Evolutionary conservation across 2,113 vertebrate species (phyloP).

Genomic region (Malurus cyaneus): DNA sequence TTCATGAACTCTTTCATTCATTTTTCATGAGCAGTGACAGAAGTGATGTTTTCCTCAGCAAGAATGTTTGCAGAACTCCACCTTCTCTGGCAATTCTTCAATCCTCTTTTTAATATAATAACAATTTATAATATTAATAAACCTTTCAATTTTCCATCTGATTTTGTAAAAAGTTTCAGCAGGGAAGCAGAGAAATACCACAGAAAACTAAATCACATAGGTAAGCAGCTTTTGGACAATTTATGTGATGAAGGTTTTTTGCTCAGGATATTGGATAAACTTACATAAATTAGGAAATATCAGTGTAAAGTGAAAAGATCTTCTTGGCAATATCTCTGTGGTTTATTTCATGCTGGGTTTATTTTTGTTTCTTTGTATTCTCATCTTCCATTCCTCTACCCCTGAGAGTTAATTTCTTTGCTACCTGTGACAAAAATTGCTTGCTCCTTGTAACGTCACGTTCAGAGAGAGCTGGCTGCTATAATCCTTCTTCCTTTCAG

Average conservation of each 20-base stretch:
- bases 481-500: background rate
- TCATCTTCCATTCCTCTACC: background rate
- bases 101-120: background rate
- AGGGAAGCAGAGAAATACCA: background rate
- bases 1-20: background rate
- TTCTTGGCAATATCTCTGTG: background rate
- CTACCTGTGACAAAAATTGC: background rate
- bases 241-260: background rate
- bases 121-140: background rate
- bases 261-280: background rate
- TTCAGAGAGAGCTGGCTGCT: background rate
- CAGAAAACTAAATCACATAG: background rate
- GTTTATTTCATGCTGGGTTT: background rate
- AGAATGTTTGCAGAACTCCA: background rate
- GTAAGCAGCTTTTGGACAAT: background rate
- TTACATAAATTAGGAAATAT: background rate
- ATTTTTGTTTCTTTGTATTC: background rate
- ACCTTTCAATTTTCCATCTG: background rate
- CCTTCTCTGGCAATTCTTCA: background rate
- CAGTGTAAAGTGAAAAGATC: background rate
- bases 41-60: background rate
- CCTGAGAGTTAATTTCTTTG: background rate
- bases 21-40: background rate
- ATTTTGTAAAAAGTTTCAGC: background rate
- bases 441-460: background rate